Percentiles rank a stretch among this genome's conserved stretches.
Conservation (phyloP, 2,113 vertebrate species). For the Zosterops borbonicus region DNA sequence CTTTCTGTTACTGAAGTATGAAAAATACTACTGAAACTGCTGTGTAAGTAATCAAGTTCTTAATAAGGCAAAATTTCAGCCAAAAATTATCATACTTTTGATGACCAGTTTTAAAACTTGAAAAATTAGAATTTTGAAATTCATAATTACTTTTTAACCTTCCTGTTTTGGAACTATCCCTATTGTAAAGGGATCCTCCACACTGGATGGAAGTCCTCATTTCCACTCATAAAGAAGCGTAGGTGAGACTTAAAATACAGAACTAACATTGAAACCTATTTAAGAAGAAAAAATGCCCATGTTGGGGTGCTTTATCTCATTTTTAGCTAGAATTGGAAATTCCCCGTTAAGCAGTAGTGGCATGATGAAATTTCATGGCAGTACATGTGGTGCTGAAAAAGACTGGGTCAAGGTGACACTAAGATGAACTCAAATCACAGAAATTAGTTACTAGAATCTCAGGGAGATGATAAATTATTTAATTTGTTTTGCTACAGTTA, state of each 20-base stretch:
- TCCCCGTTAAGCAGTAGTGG: background rate
- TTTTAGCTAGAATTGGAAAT: background rate
- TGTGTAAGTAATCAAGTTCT: background rate
- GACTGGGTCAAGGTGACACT: background rate
- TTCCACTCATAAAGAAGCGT: background rate
- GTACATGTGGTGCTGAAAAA: background rate
- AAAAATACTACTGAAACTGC: background rate
- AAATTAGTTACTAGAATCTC: background rate
- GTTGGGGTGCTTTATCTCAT: background rate
- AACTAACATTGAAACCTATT: background rate
- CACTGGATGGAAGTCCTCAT: background rate
- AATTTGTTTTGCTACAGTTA: constrained; percentile 25
- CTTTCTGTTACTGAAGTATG: background rate
- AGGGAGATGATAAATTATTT: background rate
- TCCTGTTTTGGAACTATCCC: background rate
- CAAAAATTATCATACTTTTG: background rate
- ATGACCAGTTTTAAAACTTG: background rate
- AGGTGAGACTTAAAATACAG: background rate
- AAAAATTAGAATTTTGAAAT: background rate
- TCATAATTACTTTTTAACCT: background rate
- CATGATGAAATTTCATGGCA: background rate
- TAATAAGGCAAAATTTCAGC: background rate
- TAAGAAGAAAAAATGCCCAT: background rate
- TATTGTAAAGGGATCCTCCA: background rate
- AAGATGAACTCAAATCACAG: background rate